Conservation (phyloP, 2,888 invertebrate genomes). For the Exephanes ischioxanthus region DNA sequence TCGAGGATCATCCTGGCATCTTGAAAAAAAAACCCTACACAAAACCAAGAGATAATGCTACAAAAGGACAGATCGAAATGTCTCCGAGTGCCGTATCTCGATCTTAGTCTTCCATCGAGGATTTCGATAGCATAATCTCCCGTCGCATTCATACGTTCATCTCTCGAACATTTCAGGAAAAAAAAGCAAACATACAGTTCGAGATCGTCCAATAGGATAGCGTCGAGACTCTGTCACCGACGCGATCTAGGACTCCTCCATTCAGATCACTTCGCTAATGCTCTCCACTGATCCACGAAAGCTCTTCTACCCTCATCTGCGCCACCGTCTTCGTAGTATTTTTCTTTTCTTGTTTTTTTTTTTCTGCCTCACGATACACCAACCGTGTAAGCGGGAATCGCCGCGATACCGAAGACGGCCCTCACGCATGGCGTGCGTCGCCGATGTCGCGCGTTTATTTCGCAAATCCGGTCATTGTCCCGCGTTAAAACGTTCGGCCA, state of each 20-base stretch:
- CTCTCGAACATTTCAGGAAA: slow-evolving; percentile 29
- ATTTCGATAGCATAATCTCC: slow-evolving; percentile 46
- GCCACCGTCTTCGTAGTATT: slow-evolving; percentile 4
- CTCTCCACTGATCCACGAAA: slow-evolving; percentile 58
- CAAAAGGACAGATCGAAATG: slow-evolving; percentile 36
- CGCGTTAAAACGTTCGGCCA: slow-evolving; percentile 74
- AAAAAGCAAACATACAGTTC: slow-evolving; percentile 35
- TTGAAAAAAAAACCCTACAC: slow-evolving; percentile 22
- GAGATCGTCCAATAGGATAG: slow-evolving; percentile 58
- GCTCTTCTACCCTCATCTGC: slow-evolving; percentile 48
- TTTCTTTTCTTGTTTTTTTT: slow-evolving; percentile 28
- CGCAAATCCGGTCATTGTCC: slow-evolving; percentile 79
- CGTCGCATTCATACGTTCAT: slow-evolving; percentile 35
- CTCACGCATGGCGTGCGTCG: slow-evolving; percentile 23
- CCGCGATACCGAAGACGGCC: slow-evolving; percentile 32
- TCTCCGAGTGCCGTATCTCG: slow-evolving; percentile 38
- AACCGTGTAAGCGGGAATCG: not conserved
- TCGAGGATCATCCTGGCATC: slow-evolving; percentile 23
- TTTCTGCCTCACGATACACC: slow-evolving; percentile 6
- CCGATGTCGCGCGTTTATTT: slow-evolving; percentile 71
- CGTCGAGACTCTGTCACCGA: slow-evolving; percentile 12
- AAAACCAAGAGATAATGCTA: not conserved
- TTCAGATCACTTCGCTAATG: slow-evolving; percentile 43
- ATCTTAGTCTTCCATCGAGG: slow-evolving; percentile 45
- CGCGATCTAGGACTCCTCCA: slow-evolving; percentile 21